Base-by-base conservation (phyloP, 2,888 invertebrate species). In the Phyllotreta striolata region DNA sequence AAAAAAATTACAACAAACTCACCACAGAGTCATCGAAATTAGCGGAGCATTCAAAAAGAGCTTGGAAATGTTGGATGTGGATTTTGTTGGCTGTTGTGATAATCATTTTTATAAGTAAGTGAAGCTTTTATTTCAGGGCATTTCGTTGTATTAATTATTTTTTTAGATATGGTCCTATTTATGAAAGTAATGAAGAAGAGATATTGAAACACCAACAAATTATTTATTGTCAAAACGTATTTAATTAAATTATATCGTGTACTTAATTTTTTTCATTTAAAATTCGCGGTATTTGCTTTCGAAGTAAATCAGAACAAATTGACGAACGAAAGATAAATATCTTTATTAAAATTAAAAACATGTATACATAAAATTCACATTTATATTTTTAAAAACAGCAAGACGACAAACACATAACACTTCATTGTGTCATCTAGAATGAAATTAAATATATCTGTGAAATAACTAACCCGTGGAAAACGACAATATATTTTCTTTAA, bases 51-150 rank as follows among this genome's bases (percentile, higher is more conserved):
- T 95, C 93, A 14, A 87, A 88, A 68, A 89, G 91, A 67, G 92
- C 93, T 0, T 96, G 95, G 88, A 93, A 94, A 77, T 97, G 96
- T 81, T 96, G 96, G 95, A 88, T 96, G 70, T 96, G 96, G 95
- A 82, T 96, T 40, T 91, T 96, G 91, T 84, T 97, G 58, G 87
- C 89, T 5, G 84, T 93, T 54, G 96, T 97, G 51, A 87, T 94
- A 79, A 84, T 89, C 62, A 90, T 93, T 73, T 97, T 97, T 83
- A 89, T 97, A 66, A 92, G 93, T 93, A 83, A 87, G 91, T 85
- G 68, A 9, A 7, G 12, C 35, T 46, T 6, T 47, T 24, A 39
- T 6, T 40, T 10, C 24, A 12, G 9, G 6, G n/a, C 6, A 43
- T 4, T 38, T 35, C 54, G 4, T 35, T 8, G 3, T 55, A 6